These are phyloP conservation scores for Malurus splendens DNA, from an alignment of 2,797 vertebrate species.

Conservation along the genomic window DNA sequence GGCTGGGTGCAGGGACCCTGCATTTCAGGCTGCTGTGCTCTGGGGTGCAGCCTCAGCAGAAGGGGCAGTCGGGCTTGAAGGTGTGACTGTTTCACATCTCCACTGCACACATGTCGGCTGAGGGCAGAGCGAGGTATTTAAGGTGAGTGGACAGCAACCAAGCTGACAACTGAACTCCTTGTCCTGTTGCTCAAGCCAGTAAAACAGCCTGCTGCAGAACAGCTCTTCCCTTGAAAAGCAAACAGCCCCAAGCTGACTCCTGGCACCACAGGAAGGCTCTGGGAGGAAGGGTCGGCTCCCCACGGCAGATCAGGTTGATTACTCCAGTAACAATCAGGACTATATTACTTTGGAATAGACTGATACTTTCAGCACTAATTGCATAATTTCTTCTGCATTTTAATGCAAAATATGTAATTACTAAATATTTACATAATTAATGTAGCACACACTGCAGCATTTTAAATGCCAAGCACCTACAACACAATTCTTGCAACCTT, in stretches of 20 bases:
- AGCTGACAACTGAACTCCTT: background rate
- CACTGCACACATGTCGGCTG: background rate
- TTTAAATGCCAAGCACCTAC: conserved; percentile 30
- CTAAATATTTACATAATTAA: conserved; percentile 56
- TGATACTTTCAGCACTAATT: conserved; percentile 23
- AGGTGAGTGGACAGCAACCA: background rate
- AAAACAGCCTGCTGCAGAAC: background rate
- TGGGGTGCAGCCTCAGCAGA: background rate
- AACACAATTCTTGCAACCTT: background rate
- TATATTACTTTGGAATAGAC: conserved; percentile 10
- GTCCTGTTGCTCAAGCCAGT: background rate
- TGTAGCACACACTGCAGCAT: background rate
- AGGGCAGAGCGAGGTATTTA: background rate
- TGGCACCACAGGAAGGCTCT: background rate
- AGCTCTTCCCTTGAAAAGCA: background rate
- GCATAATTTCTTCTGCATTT: conserved; percentile 39
- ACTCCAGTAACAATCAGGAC: conserved; percentile 24
- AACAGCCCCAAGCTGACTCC: background rate
- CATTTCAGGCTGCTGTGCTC: background rate
- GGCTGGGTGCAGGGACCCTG: background rate
- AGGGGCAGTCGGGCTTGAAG: background rate
- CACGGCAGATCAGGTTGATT: background rate
- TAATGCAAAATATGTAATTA: conserved; percentile 46
- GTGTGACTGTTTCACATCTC: background rate
- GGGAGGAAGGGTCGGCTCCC: background rate